These are phyloP conservation scores for Amphiduros pacificus DNA, from an alignment of 2,888 invertebrate genomes.

Conservation along the genomic window DNA sequence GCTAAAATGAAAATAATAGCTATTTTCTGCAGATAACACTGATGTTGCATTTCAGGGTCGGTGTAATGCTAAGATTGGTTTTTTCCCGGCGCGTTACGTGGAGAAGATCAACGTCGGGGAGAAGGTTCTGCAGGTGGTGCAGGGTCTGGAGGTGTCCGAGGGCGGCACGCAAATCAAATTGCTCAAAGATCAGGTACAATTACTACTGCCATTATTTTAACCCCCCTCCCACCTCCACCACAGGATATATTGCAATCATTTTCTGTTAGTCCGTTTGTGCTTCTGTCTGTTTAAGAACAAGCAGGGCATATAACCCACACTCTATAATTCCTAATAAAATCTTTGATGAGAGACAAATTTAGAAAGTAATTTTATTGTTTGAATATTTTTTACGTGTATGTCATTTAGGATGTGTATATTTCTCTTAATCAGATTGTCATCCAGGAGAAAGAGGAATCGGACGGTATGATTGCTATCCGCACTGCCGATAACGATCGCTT, in stretches of 20 bases:
- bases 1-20: not conserved
- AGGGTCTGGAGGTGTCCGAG: slow-evolving; percentile 78
- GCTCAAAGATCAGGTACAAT: slow-evolving; percentile 76
- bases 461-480: slow-evolving; percentile 91
- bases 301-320: not conserved
- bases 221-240: no score
- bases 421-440: slow-evolving; percentile 75
- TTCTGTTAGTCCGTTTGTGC: no score
- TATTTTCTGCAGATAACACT: not conserved
- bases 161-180: slow-evolving; percentile 79
- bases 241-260: no score
- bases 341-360: no score
- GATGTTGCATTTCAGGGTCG: slow-evolving; percentile 69
- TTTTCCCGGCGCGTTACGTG: slow-evolving; percentile 93
- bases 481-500: slow-evolving; percentile 66
- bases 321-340: no score
- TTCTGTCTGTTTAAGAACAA: not conserved
- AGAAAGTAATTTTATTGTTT: no score
- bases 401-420: not conserved
- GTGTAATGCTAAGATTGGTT: slow-evolving; percentile 85
- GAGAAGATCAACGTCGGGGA: slow-evolving; percentile 88
- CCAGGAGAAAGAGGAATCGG: slow-evolving; percentile 83
- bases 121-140: slow-evolving; percentile 84
- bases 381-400: not conserved
- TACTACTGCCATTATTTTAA: not conserved